Conservation (phyloP, 2,113 vertebrate genomes). For the Mus musculus region DNA sequence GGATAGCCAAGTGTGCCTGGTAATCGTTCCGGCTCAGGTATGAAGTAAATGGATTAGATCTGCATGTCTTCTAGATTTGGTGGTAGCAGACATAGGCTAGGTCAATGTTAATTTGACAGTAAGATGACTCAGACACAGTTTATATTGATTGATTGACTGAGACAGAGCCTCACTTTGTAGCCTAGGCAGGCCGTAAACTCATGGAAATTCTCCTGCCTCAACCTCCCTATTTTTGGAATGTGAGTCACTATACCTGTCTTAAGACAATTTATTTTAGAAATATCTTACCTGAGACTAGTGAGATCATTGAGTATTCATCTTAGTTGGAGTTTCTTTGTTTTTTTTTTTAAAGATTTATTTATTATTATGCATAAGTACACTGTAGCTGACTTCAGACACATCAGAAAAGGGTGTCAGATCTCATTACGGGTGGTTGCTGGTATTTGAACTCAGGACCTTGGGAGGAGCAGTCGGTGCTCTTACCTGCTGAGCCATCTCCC, state of each 20-base stretch:
- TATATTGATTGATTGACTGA: background rate
- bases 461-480: too few species aligned
- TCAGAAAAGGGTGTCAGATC: too few species aligned
- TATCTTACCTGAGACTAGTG: background rate
- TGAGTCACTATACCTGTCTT: background rate
- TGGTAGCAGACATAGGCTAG: background rate
- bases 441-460: too few species aligned
- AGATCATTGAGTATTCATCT: background rate
- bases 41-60: background rate
- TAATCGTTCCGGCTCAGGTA: background rate
- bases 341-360: too few species aligned
- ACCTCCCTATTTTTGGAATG: background rate
- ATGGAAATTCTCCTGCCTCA: too few species aligned
- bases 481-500: too few species aligned
- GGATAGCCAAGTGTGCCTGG: background rate
- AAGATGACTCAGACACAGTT: background rate
- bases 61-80: constrained; percentile 28
- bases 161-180: background rate
- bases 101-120: background rate
- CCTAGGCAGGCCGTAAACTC: too few species aligned
- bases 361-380: too few species aligned
- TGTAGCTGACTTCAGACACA: too few species aligned
- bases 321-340: background rate
- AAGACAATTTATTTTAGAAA: background rate
- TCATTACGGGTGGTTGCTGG: too few species aligned